Percentiles rank a stretch among this genome's conserved stretches.
Evolutionary conservation across 2,113 vertebrate genomes (phyloP).

Genomic region (Forbesichthys papilliferus): DNA sequence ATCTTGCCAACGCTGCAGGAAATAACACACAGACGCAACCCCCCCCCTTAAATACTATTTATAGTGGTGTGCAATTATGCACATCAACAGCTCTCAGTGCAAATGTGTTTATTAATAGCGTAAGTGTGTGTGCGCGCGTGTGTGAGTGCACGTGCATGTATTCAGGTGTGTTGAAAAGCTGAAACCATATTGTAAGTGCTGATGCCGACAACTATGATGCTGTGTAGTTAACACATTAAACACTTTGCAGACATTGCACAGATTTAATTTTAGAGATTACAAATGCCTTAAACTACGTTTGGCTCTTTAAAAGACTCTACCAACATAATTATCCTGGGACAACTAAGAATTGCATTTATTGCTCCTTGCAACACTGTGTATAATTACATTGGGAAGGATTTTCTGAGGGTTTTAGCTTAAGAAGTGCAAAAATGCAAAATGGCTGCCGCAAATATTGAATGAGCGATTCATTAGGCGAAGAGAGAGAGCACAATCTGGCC

Average conservation of each 20-base stretch:
- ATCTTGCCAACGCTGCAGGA: neutral
- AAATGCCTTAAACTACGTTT: too few relatives aligned
- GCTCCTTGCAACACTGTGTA: too few relatives aligned
- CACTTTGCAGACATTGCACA: too few relatives aligned
- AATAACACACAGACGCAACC: neutral
- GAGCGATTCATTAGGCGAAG: slow-evolving; percentile 53
- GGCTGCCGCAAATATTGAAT: slow-evolving; percentile 57
- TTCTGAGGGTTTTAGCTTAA: neutral
- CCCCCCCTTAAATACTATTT: slow-evolving; percentile 28
- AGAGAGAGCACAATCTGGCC: slow-evolving; percentile 43
- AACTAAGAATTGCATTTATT: too few relatives aligned
- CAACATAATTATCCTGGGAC: too few relatives aligned
- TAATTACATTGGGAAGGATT: slow-evolving; percentile 8
- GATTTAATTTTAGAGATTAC: too few relatives aligned
- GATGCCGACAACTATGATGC: too few relatives aligned
- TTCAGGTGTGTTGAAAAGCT: neutral
- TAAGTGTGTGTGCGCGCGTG: slow-evolving; percentile 1
- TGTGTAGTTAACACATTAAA: too few relatives aligned
- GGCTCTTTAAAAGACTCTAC: too few relatives aligned
- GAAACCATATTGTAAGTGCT: too few relatives aligned
- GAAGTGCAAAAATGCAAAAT: slow-evolving; percentile 43
- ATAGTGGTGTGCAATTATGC: slow-evolving; percentile 43
- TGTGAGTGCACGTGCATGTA: neutral
- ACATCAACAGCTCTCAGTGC: slow-evolving; percentile 33
- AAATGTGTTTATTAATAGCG: neutral